Percentiles rank a stretch among this genome's conserved stretches.
Conservation (phyloP, 2,888 invertebrate species). For the Lepetodrilus schrolli region DNA sequence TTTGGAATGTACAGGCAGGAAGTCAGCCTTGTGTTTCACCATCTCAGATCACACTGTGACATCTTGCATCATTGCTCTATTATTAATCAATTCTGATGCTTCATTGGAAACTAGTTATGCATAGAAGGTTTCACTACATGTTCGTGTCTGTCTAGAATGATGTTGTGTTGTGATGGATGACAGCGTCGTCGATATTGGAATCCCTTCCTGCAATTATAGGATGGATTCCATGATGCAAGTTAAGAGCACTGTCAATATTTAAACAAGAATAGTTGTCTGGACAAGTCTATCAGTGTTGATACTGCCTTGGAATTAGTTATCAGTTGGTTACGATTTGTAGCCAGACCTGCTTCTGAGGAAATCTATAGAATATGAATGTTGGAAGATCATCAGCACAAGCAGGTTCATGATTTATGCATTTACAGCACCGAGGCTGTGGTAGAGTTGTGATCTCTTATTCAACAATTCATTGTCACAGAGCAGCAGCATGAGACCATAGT, state of each 20-base stretch:
- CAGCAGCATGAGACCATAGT: no score
- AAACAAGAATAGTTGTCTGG: not conserved
- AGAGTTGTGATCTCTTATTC: no score
- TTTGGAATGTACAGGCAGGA: not conserved
- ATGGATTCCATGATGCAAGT: slow-evolving; percentile 21
- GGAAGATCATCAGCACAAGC: no score
- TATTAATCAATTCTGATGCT: slow-evolving; percentile 4
- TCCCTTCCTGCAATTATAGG: slow-evolving; percentile 11
- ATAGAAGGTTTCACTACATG: not conserved
- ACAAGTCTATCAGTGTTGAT: not conserved
- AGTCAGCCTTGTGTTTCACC: not conserved
- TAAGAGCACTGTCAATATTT: slow-evolving; percentile 14
- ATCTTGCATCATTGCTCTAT: not conserved
- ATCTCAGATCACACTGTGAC: not conserved
- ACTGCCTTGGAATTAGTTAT: not conserved
- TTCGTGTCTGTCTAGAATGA: not conserved
- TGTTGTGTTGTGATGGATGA: slow-evolving; percentile 3
- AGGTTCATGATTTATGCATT: no score
- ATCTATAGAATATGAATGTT: no score
- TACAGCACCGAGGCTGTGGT: no score
- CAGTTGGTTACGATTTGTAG: not conserved
- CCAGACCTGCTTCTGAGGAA: no score
- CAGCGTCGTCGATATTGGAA: not conserved
- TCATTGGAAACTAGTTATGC: not conserved
- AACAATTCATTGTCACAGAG: no score